Base-by-base conservation (phyloP, 2,113 vertebrate species). In the Scartelaos histophorus region DNA sequence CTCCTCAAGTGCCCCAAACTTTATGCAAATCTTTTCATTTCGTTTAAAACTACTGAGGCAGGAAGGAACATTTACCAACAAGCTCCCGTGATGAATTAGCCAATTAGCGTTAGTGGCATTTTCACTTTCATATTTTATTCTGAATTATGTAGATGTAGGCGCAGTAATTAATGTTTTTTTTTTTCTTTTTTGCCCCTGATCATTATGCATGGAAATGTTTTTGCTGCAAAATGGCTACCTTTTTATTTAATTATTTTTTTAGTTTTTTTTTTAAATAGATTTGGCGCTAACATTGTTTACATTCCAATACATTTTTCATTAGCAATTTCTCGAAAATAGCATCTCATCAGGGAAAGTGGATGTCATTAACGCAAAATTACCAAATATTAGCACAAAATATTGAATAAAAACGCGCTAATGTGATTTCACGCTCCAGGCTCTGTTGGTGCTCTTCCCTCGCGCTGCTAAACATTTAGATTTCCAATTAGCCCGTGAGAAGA, bases 401-500 rank as follows among this genome's bases (percentile, higher is more conserved):
- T 22, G n/a, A 70, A 60, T 13, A 60, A 71, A 61, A 54, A 9
- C 65, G 45, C 5, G 76, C 35, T 81, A 79, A 85, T 83, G 53
- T 47, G 22, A 81, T 81, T 84, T 86, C 83, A 61, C 67, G 12
- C 80, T 76, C 68, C 65, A 45, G 79, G 84, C 91, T 93, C 92
- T 89, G 86, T 75, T 84, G 88, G 81, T 92, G 91, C 81, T 92
- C 90, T 83, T 93, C 92, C 15, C 88, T 79, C 29, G 68, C 93
- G 90, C 88, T 78, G 91, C 92, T 94, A 87, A 97, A 96, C 94
- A 93, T 96, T 98, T 96, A 89, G 93, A 95, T 96, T 96, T 95
- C 93, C 94, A 97, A 96, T 98, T 97, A 98, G 95, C 92, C 92
- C 86, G 89, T 24, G 75, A 95, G 95, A 95, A 95, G 95, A 95